These are phyloP conservation scores for Cosmopolites sordidus DNA, from an alignment of 2,888 invertebrate species.

Conservation along the genomic window DNA sequence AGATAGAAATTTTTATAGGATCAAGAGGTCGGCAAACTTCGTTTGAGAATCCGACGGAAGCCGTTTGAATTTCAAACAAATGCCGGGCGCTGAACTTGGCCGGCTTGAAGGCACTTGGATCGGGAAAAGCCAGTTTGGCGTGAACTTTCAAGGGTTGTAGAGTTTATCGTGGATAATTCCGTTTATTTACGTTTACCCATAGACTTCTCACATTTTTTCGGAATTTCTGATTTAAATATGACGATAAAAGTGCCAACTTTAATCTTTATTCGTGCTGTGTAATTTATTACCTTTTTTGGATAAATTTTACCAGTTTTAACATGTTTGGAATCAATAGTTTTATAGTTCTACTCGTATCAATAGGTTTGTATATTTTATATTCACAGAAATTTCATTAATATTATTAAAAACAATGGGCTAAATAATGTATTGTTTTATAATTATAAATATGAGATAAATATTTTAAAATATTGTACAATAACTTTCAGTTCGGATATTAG, in stretches of 20 bases:
- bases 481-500: too few species aligned
- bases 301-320: slow-evolving; percentile 12
- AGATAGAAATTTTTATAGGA: background rate
- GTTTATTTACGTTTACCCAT: slow-evolving; percentile 10
- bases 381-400: too few species aligned
- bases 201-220: slow-evolving; percentile 6
- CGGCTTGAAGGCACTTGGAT: slow-evolving; percentile 26
- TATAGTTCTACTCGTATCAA: slow-evolving; percentile 16
- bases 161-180: slow-evolving; percentile 2
- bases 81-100: slow-evolving; percentile 35
- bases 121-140: slow-evolving; percentile 32
- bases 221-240: slow-evolving; percentile 25
- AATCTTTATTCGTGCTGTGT: slow-evolving; percentile 21
- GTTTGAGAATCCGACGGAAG: slow-evolving; percentile 13
- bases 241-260: slow-evolving; percentile 17
- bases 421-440: too few species aligned
- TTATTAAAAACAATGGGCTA: too few species aligned
- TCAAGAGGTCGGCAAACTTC: slow-evolving; percentile 10
- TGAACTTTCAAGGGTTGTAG: slow-evolving; percentile 20
- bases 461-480: too few species aligned
- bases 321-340: slow-evolving; percentile 18
- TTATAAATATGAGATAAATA: too few species aligned
- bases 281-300: slow-evolving; percentile 15
- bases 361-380: slow-evolving; percentile 19
- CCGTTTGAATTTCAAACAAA: slow-evolving; percentile 33